phyloP scores from a whole-genome alignment of 37 sponge, comb jelly and placozoan species.

The Lycopodina hypogea region DNA sequence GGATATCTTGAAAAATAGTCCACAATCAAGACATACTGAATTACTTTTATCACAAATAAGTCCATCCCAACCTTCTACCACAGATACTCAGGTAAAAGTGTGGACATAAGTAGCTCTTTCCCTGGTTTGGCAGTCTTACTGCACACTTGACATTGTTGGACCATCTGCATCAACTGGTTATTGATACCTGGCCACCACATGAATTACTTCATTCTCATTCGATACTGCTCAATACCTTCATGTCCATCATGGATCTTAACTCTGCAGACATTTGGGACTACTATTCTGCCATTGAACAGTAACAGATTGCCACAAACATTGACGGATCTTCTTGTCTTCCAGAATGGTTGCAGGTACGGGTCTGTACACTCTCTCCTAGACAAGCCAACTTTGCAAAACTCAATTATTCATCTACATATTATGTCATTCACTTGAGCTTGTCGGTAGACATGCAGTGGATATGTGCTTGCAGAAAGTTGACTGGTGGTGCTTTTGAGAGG shows the following conservation, averaged over 20 bases:
- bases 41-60: neutral
- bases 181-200: slow-evolving; percentile 47
- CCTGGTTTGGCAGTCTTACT: neutral
- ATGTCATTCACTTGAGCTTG: slow-evolving; percentile 35
- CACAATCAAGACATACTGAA: neutral
- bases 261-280: slow-evolving; percentile 27
- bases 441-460: neutral
- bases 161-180: slow-evolving; percentile 11
- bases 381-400: slow-evolving; percentile 34
- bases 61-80: slow-evolving; percentile 60
- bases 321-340: slow-evolving; percentile 21
- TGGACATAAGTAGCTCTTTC: slow-evolving; percentile 27
- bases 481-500: slow-evolving; percentile 38
- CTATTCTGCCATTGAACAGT: slow-evolving; percentile 15
- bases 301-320: slow-evolving; percentile 8
- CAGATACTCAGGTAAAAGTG: slow-evolving; percentile 38
- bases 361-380: slow-evolving; percentile 1
- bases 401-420: neutral
- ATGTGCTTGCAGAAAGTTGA: slow-evolving; percentile 10
- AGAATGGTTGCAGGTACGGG: slow-evolving; percentile 14
- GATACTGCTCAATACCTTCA: slow-evolving; percentile 24
- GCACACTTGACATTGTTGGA: slow-evolving; percentile 28
- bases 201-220: slow-evolving; percentile 1
- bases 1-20: slow-evolving; percentile 3
- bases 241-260: slow-evolving; percentile 33